These are phyloP conservation scores for Gadopsis marmoratus DNA, from an alignment of 2,797 vertebrate species.

Conservation along the genomic window DNA sequence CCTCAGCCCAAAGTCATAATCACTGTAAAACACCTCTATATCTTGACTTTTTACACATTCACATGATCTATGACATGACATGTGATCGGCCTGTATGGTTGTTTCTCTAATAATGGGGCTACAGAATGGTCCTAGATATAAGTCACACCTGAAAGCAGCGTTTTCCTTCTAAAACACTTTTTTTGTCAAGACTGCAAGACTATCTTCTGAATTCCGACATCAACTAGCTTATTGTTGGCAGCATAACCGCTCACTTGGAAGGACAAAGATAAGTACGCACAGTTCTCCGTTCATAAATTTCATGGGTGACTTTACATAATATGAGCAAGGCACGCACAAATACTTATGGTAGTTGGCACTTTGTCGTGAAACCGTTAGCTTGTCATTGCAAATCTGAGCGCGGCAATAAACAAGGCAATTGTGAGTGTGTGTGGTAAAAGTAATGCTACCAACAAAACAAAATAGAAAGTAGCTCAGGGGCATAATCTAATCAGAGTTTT, in stretches of 20 bases:
- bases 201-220: not conserved
- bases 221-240: slow-evolving; percentile 20
- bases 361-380: slow-evolving; percentile 17
- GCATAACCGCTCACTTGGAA: slow-evolving; percentile 6
- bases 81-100: not conserved
- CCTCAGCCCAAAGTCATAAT: not conserved
- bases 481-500: slow-evolving; percentile 29
- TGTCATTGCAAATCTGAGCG: slow-evolving; percentile 27
- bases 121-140: not conserved
- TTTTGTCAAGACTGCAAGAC: not conserved
- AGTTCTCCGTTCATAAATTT: slow-evolving; percentile 44
- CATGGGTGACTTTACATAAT: slow-evolving; percentile 36
- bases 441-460: not conserved
- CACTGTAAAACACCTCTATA: not conserved
- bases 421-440: not conserved
- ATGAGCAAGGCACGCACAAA: not conserved
- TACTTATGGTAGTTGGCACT: slow-evolving; percentile 36
- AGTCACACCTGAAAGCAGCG: not conserved
- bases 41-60: not conserved
- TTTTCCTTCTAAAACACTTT: not conserved
- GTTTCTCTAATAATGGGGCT: not conserved
- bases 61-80: not conserved
- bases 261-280: slow-evolving; percentile 20
- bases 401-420: slow-evolving; percentile 26
- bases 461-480: slow-evolving; percentile 4